Conservation (phyloP, 2,113 vertebrate species). For the Urocitellus parryii region DNA sequence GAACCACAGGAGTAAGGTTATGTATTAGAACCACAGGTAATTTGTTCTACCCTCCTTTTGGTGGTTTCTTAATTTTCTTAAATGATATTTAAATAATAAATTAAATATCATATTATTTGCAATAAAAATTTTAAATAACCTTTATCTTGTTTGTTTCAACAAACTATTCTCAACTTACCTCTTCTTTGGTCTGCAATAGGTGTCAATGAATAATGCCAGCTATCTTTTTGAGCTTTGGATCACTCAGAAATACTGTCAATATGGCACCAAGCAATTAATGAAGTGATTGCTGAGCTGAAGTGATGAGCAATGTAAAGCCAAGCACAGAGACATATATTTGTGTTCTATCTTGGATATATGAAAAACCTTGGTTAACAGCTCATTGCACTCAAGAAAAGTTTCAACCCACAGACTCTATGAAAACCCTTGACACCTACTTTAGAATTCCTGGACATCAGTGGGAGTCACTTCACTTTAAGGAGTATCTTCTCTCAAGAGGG, state of each 20-base stretch:
- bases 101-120: background rate
- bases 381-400: too few species aligned
- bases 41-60: background rate
- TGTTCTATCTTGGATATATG: background rate
- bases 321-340: background rate
- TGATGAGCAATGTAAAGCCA: background rate
- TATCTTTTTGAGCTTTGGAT: background rate
- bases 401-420: background rate
- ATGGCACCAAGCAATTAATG: background rate
- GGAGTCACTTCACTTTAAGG: background rate
- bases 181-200: background rate
- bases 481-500: background rate
- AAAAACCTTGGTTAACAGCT: background rate
- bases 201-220: background rate
- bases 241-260: background rate
- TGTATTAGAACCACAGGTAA: background rate
- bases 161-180: background rate
- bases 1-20: background rate
- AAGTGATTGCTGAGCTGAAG: background rate
- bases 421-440: background rate
- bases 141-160: background rate
- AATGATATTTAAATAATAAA: background rate
- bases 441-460: background rate
- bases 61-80: constrained; percentile 28
- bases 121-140: background rate